Evolutionary conservation across 2,113 vertebrate species (phyloP), one percentile per base, ranked within the genome.

Genomic region (Zosterops japonicus): DNA sequence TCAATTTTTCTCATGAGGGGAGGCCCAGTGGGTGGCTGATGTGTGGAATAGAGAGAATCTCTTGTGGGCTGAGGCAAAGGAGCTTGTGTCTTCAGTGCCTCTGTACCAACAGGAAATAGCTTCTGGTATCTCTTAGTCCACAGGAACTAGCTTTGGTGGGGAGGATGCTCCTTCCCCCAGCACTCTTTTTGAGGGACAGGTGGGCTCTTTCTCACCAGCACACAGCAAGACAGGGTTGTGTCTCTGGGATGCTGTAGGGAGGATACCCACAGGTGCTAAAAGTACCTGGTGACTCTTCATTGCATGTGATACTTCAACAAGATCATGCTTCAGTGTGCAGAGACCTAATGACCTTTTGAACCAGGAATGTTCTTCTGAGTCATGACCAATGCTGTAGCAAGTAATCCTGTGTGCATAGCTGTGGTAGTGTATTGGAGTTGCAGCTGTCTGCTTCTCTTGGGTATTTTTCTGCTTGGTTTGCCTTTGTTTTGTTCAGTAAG

Each of bases 321-420:
- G n/a, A 23, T n/a, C 53, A 27, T 0, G 1, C 21, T 68, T 91
- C n/a, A 31, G 31, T 31, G 29, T 75, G 19, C 63, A 53, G 68
- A 70, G 28, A 36, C 8, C 16, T 57, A 28, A 25, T 80, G 49
- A 56, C 65, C 42, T 65, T 75, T 35, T 35, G 33, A 72, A 68
- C 35, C 35, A 79, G 44, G 83, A 76, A 50, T 75, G 39, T 50
- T 63, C 4, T 70, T 75, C 44, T 83, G 61, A 80, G n/a, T 80
- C 64, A 41, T 33, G 44, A 17, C 9, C 0, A 0, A 4, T 55
- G 42, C 29, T 14, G 19, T 44, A 53, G 14, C 6, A 4, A 41
- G 31, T 39, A 84, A 79, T 47, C 52, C 39, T 82, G 55, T 35
- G 39, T 85, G 42, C 72, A 21, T 15, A 87, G 33, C 39, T 35